Evolutionary conservation across 2,113 vertebrate genomes (phyloP), one percentile per base, ranked within the genome.

Genomic region (Sphaerodactylus townsendi): DNA sequence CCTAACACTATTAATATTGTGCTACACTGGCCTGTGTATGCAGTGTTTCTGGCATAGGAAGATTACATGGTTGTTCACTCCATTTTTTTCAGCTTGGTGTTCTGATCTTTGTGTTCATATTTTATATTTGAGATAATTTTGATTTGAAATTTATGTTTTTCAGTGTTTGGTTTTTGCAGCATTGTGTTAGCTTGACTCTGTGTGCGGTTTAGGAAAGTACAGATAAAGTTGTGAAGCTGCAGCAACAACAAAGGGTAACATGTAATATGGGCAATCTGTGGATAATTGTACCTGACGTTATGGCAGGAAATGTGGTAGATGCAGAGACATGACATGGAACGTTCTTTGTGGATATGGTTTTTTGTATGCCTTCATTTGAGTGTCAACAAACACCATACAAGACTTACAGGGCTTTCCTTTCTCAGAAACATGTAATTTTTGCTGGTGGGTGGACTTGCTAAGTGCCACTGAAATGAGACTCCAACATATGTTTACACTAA

Each of bases 241-340:
- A 48, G 44, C 28, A 46, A 48, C 74, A 56, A 80, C 86, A 62
- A 88, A 87, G 87, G 72, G 65, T 46, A 65, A 50, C 81, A 80
- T n/a, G 33, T 21, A 23, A 10, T 65, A 76, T 30, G 37, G 5
- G 50, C 81, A 3, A 1, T 79, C 65, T 2, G 50, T 46, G 81
- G 79, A 56, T 56, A 79, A 76, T 56, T 62, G 79, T 80, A 68
- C 39, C 11, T 65, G 15, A 68, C 28, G 17, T 79, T 30, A 28
- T 33, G 46, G 62, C 81, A 83, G 71, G 64, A 70, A 8, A 70
- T 48, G 69, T 81, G 76, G 85, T 59, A 71, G 71, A 79, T 50
- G 37, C 39, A 65, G 79, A 48, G 78, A 81, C 23, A 10, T 33
- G 64, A 59, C 85, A 79, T 44, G n/a, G 56, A 71, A 46, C n/a